A percentile compares a stretch with the other conserved stretches of the same genome.
Conservation (phyloP, 30 jellyfish, hydroid and myxozoan genomes). For the Aurelia coerulea region DNA sequence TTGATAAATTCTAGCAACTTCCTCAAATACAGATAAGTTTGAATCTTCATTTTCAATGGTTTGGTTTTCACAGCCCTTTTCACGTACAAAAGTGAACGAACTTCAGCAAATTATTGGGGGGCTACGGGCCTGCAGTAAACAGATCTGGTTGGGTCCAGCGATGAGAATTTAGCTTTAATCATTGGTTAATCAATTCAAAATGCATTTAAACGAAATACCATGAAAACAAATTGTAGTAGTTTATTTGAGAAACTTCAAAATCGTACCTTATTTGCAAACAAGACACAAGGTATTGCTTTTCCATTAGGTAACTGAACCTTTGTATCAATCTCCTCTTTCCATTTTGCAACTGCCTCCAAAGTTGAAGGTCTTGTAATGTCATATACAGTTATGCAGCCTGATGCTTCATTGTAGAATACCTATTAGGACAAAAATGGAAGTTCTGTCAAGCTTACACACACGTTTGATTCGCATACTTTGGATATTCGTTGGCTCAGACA, state of each 20-base stretch:
- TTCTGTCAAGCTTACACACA: too few relatives aligned
- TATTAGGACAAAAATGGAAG: background rate
- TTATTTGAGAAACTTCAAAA: background rate
- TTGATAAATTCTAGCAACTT: too few relatives aligned
- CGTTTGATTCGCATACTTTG: background rate
- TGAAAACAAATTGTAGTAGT: background rate
- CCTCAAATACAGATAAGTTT: too few relatives aligned
- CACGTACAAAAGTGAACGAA: too few relatives aligned
- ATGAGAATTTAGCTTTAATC: too few relatives aligned
- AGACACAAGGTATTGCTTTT: conserved; percentile 89
- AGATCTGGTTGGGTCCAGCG: too few relatives aligned
- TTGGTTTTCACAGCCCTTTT: too few relatives aligned
- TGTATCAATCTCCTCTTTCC: conserved; percentile 90
- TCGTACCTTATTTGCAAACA: conserved; percentile 87
- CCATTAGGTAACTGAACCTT: conserved; percentile 94
- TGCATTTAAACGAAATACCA: background rate
- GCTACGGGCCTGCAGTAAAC: too few relatives aligned
- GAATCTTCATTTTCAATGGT: too few relatives aligned
- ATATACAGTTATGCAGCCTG: conserved; percentile 90
- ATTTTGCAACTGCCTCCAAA: conserved; percentile 89
- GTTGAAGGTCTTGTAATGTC: conserved; percentile 86
- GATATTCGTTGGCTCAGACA: background rate
- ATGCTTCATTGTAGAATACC: conserved; percentile 96
- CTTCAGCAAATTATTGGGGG: too few relatives aligned
- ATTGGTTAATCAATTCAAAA: too few relatives aligned